Evolutionary conservation across 1,140 invertebrate species (phyloP), one percentile per base, ranked within the genome.

Genomic region (Microvelia longipes): DNA sequence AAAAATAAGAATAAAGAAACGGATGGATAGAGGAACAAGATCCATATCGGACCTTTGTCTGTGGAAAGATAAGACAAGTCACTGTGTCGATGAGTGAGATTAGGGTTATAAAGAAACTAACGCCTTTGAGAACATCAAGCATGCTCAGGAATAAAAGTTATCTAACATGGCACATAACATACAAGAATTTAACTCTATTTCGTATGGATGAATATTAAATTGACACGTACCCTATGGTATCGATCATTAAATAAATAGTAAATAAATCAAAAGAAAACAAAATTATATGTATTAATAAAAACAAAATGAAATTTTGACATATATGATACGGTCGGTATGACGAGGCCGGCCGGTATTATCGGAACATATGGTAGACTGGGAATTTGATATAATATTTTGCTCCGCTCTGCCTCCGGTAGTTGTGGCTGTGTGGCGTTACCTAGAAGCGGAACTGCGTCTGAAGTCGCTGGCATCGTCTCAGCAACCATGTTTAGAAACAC

Each of bases 401-500:
- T 60, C 68, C 71, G 71, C 74, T 74, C 73, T 73, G 74, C 73
- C 73, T 73, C 73, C 72, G 69, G 35, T 29, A 63, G 68, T 68
- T 28, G 71, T 50, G 68, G 65, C 68, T 66, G 24, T 66, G 62
- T 70, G 67, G 66, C 69, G 60, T 82, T 83, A 91, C 90, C 90
- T 84, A 93, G 88, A 75, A 93, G 83, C 72, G 91, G 91, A 70
- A 93, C 87, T 74, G 90, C 89, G 78, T 92, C 90, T 70, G 89
- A 90, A 67, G 90, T 92, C 73, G 89, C 88, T 70, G 90, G 90
- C 83, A 92, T 91, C 77, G 89, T 87, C 83, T 90, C 84, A 73
- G 86, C 89, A 71, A 93, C 85, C 82, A 93, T 87, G 79, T 93
- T 87, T 82, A 92, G 88, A 83, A 93, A 93, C 78, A 93, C 90